phyloP scores from a whole-genome alignment of 2,797 vertebrate species.

The Acipenser ruthenus region DNA sequence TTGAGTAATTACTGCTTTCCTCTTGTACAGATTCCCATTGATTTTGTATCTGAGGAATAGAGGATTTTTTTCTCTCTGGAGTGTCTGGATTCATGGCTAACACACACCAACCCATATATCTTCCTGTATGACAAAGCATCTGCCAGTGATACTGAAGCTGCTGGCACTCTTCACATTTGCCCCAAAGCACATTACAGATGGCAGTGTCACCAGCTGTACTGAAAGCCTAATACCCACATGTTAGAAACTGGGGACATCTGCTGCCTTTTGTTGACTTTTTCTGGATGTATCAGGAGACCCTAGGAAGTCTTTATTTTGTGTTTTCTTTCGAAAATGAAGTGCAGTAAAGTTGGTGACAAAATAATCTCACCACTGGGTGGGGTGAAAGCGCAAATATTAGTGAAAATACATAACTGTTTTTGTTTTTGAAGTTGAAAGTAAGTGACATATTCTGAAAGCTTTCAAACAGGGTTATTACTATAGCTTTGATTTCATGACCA shows the following conservation, averaged over 20 bases:
- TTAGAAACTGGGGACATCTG: slow-evolving; percentile 30
- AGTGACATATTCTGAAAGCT: too few species aligned
- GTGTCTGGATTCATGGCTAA: slow-evolving; percentile 17
- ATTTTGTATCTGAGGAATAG: background rate
- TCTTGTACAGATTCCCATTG: slow-evolving; percentile 7
- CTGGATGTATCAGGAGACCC: too few species aligned
- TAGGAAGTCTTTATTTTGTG: background rate
- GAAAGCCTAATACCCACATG: slow-evolving; percentile 22
- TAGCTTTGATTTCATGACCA: too few species aligned
- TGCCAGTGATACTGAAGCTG: slow-evolving; percentile 25
- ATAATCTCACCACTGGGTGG: slow-evolving; percentile 37
- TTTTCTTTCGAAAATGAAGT: background rate
- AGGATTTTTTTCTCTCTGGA: slow-evolving; percentile 13
- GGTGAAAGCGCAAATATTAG: slow-evolving; percentile 33
- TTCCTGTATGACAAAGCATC: slow-evolving; percentile 32
- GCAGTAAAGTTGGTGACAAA: background rate
- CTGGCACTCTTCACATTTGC: slow-evolving; percentile 32
- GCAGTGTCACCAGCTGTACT: slow-evolving; percentile 31
- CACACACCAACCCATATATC: slow-evolving; percentile 25
- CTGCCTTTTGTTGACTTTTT: slow-evolving; percentile 30
- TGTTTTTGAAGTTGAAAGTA: too few species aligned
- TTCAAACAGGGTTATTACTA: too few species aligned
- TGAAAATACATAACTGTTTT: too few species aligned
- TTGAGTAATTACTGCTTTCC: slow-evolving; percentile 9
- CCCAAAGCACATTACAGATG: slow-evolving; percentile 39